Base-by-base conservation (phyloP, 2,113 vertebrate genomes). In the Clupea harengus region DNA sequence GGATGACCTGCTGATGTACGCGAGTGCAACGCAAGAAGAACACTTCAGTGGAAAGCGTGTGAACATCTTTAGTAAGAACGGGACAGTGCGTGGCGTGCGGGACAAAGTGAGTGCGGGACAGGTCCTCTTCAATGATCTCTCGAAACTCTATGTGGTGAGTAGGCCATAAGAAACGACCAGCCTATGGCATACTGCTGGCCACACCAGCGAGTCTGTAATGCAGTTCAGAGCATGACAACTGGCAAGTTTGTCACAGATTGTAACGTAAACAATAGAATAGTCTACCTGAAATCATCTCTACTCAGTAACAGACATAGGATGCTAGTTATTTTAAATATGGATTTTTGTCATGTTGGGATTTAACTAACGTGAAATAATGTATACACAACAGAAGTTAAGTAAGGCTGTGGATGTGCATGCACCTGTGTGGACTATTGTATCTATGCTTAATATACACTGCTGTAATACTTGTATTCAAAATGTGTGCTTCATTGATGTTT, bases 61-160 rank as follows among this genome's bases (percentile, higher is more conserved):
- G 92, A 98, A 99, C 88, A 99, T 99, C 92, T 95, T 98, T 92
- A 99, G 98, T 93, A 99, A 99, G 94, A 99, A 99, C 0, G 98
- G 98, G 82, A 99, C 98, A 49, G 94, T 99, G 46, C 95, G 98
- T 83, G 98, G 98, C 44, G 97, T 99, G 90, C 98, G 96, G 91
- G 97, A 99, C 89, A 99, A 99, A 97, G 98, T 99, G 93, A 98
- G 97, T 60, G 98, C 98, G 3, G 98, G 98, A 22, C 98, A 99
- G 93, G 97, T 96, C 84, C 96, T 99, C 18, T 99, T 98, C 92
- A 97, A 98, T 94, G 97, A 97, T 92, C 94, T 99, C 91, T 95
- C 96, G 91, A 96, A 95, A 90, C 91, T 96, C 25, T 95, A 97
- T 89, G 94, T 97, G 93, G 98, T 99, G 94, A 95, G 98, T 93